These are phyloP conservation scores for Azorinus chamasolen DNA, from an alignment of 2,888 invertebrate genomes.

Conservation along the genomic window DNA sequence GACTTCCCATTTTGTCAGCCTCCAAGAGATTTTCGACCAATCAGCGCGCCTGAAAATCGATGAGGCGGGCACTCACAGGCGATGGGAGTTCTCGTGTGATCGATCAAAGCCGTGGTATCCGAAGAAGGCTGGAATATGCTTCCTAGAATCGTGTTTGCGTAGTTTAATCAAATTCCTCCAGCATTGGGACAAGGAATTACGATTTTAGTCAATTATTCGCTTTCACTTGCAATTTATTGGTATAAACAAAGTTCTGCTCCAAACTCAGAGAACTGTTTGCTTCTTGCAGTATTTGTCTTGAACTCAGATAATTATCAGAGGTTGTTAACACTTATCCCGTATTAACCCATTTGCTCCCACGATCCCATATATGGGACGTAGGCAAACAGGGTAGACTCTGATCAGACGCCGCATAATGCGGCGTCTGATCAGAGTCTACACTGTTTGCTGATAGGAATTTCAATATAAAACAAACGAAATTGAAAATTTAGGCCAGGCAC, in stretches of 20 bases:
- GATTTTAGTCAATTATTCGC: neutral
- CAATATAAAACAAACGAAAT: no score
- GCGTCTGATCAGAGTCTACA: no score
- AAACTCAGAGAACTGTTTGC: constrained; percentile 30
- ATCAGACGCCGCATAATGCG: no score
- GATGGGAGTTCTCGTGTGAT: constrained; percentile 15
- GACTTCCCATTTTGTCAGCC: constrained; percentile 13
- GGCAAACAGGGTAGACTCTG: no score
- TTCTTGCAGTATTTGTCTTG: constrained; percentile 5
- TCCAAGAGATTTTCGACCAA: constrained; percentile 49
- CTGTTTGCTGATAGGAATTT: no score
- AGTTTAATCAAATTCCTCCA: neutral
- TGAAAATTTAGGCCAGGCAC: no score
- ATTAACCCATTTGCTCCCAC: no score
- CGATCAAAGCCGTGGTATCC: constrained; percentile 1
- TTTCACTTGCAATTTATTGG: constrained; percentile 19
- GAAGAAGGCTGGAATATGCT: neutral
- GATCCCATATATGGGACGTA: no score
- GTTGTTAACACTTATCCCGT: no score
- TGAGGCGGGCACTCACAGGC: constrained; percentile 32
- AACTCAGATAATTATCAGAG: no score
- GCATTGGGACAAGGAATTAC: neutral
- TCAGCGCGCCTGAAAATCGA: constrained; percentile 27
- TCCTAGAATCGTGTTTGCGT: constrained; percentile 10
- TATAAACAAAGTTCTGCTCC: constrained; percentile 30